These are phyloP conservation scores for Epinotia brunnichana DNA, from an alignment of 2,888 invertebrate species.

Conservation along the genomic window DNA sequence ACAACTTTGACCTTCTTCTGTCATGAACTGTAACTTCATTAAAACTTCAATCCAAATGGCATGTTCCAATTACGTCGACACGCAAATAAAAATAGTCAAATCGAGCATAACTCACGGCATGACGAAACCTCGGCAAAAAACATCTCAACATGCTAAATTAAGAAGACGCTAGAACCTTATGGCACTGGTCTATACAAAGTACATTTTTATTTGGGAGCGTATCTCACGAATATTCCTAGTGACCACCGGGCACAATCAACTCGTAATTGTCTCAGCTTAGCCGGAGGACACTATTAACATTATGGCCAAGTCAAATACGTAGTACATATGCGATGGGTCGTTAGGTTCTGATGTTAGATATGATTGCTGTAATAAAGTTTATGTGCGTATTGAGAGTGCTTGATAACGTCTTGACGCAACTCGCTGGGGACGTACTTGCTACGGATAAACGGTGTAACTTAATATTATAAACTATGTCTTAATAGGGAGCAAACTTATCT, in stretches of 20 bases:
- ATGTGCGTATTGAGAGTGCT: constrained; percentile 11
- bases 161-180: constrained; percentile 4
- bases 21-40: constrained; percentile 29
- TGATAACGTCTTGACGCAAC: constrained; percentile 11
- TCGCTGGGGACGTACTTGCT: neutral
- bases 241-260: constrained; percentile 73
- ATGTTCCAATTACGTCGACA: constrained; percentile 31
- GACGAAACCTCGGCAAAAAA: constrained; percentile 27
- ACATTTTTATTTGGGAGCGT: neutral
- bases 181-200: neutral
- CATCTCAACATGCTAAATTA: neutral
- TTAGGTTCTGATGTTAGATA: constrained; percentile 12
- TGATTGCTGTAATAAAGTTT: constrained; percentile 29
- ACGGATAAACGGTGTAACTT: no score
- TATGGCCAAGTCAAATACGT: constrained; percentile 46
- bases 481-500: neutral
- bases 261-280: constrained; percentile 65
- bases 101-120: constrained; percentile 32
- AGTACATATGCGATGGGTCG: constrained; percentile 25
- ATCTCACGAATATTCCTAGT: constrained; percentile 40
- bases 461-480: no score
- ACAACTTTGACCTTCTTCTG: constrained; percentile 30
- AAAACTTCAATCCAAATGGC: constrained; percentile 29
- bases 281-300: constrained; percentile 75
- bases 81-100: constrained; percentile 35